Percentiles rank a stretch among this genome's conserved stretches.
These are phyloP conservation scores for Macropis europaea DNA, from an alignment of 2,888 invertebrate genomes.

Conservation along the genomic window DNA sequence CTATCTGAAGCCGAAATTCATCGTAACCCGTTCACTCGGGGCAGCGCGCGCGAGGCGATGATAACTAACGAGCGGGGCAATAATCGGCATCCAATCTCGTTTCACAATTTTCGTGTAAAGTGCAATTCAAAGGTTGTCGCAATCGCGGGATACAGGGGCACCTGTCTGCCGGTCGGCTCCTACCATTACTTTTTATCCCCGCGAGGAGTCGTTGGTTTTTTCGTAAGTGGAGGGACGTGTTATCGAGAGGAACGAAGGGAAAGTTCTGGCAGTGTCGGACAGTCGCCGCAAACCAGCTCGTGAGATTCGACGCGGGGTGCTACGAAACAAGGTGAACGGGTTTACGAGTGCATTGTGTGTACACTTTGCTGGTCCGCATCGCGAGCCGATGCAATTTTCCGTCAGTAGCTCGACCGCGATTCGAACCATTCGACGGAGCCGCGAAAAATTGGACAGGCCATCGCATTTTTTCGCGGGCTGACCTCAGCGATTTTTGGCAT, in stretches of 20 bases:
- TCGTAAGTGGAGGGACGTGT: slow-evolving; percentile 38
- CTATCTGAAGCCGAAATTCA: too few species aligned
- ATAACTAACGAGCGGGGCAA: too few species aligned
- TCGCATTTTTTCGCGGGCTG: neutral
- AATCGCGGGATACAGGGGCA: neutral
- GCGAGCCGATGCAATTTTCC: slow-evolving; percentile 18
- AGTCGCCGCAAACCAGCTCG: slow-evolving; percentile 49
- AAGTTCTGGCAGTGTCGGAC: slow-evolving; percentile 58
- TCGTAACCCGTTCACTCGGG: too few species aligned
- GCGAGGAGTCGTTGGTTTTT: slow-evolving; percentile 19
- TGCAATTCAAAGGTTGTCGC: neutral
- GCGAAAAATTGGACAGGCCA: neutral
- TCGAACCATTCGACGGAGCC: neutral
- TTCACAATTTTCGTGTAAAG: slow-evolving; percentile 30
- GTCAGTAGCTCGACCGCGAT: neutral
- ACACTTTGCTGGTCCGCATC: slow-evolving; percentile 15
- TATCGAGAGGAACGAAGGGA: slow-evolving; percentile 62
- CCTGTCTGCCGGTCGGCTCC: neutral
- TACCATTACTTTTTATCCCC: slow-evolving; percentile 23
- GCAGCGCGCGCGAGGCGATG: too few species aligned
- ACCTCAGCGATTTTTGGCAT: neutral
- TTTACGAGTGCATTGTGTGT: slow-evolving; percentile 46
- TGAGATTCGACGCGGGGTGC: slow-evolving; percentile 57
- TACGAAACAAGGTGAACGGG: slow-evolving; percentile 75
- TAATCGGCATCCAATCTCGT: too few species aligned